Base-by-base conservation (phyloP, 2,797 vertebrate species). In the Anableps anableps region DNA sequence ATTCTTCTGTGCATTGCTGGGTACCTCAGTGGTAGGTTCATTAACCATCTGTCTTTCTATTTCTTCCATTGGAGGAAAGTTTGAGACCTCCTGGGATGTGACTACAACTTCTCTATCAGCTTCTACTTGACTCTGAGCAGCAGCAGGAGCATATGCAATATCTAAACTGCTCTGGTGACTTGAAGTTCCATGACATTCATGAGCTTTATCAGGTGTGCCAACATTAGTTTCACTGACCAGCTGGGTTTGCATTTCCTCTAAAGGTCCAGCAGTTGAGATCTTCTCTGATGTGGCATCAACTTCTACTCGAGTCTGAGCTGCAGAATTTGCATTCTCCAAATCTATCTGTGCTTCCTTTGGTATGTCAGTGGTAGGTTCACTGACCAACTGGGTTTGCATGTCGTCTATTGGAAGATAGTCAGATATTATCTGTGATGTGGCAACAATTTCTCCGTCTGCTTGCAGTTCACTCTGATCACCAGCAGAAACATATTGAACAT, bases 121-220 rank as follows among this genome's bases (percentile, higher is more conserved):
- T 43, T 87, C 60, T 0, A 45, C 77, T 47, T 55, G 75, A 81
- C 38, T 50, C 47, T 64, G 77, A 60, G 58, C 55, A 79, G 70
- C 68, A 77, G 45, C 29, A 29, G 41, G 26, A 76, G 6, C 43
- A 76, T 13, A 36, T 66, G 31, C 7, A 76, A 23, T 38, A 66
- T 76, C 21, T 50, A 64, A 47, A 34, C 45, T 66, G 21, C n/a
- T 76, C 21, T 36, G 13, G 47, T 62, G 13, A 36, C 34, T 47
- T 64, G n/a, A 19, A 13, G 55, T 47, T n/a, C 10, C 23, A 45
- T 62, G 29, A 26, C 3, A 16, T 34, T 38, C 26, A 2, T 31
- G 41, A 64, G 11, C 41, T 76, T 66, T 13, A 14, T 76, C 19
- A 19, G 48, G 48, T 53, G 31, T 34, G 8, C 51, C 68, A 66